Percentiles rank a stretch among this genome's conserved stretches.
Evolutionary conservation across 1,140 invertebrate genomes (phyloP).

Genomic region (Lordiphosa mommai): DNA sequence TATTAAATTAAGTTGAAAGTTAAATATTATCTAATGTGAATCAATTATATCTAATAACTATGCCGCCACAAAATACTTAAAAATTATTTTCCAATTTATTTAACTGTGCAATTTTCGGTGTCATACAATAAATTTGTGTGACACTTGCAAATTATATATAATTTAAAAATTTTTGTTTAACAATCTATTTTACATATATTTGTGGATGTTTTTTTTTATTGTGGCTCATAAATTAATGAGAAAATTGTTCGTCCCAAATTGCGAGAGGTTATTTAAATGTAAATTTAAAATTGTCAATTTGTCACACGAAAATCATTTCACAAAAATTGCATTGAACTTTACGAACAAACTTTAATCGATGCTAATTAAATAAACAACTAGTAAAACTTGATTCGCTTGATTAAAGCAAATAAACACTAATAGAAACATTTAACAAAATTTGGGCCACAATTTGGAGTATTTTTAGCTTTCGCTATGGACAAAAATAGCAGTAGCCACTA

Average conservation of each 20-base stretch:
- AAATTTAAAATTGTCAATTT: conserved; percentile 11
- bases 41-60: conserved; percentile 7
- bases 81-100: conserved; percentile 25
- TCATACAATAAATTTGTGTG: not conserved
- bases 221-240: conserved; percentile 2
- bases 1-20: not conserved
- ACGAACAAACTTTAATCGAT: conserved; percentile 27
- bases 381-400: conserved; percentile 12
- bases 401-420: not conserved
- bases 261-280: conserved; percentile 1
- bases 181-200: not conserved
- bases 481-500: conserved; percentile 21
- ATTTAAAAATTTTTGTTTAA: not conserved
- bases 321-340: conserved; percentile 34
- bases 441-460: conserved; percentile 15
- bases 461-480: conserved; percentile 34
- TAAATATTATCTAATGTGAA: conserved; percentile 4
- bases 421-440: conserved; percentile 16
- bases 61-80: conserved; percentile 8
- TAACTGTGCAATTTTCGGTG: conserved; percentile 12
- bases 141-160: conserved; percentile 15
- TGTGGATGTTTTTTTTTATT: conserved; percentile 1
- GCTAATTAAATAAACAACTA: conserved; percentile 45
- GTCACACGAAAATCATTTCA: not conserved
- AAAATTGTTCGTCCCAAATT: not conserved